Base-by-base conservation (phyloP, 2,113 vertebrate genomes). In the Sinocyclocheilus anophthalmus region DNA sequence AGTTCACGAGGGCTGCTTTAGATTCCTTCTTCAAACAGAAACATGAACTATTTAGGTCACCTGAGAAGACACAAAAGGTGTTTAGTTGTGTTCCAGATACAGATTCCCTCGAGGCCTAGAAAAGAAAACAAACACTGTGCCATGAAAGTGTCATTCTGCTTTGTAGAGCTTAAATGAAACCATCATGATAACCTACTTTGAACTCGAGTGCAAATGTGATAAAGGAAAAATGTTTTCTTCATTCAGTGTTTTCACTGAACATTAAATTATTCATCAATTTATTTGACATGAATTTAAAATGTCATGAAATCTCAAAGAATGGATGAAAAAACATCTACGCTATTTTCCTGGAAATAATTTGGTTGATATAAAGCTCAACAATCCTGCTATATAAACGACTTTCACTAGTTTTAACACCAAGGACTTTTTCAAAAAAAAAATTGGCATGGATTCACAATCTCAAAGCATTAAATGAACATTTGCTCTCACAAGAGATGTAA, bases 181-280 rank as follows among this genome's bases (percentile, higher is more conserved):
- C 63, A 33, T 82, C 80, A 33, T 5, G 63, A 82, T 81, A 67
- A 82, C 80, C 80, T 33, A 82, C 45, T 50, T 70, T 39, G 77
- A 79, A 78, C 76, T 79, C 2, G 48, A 39, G 30, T 30, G 53
- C 33, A 39, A 14, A 57, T 22, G 16, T 59, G 20, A 57, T 53
- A 33, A 20, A 55, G 6, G 4, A 10, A 57, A 57, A 18, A 3
- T 2, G 18, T 8, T 59, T 59, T 59, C 11, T 26, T 33, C 67
- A 8, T 72, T 39, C 33, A 10, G 69, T 18, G 2, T 18, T 72
- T 72, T 72, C 16, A 39, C 16, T 33, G 57, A 61, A 61, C 57
- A 22, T 22, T 61, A n/a, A 61, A n/a, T 61, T 57, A 61, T 61
- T 61, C 57, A 61, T 10, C 20, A 3, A n/a, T 72, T 42, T 42